These are phyloP conservation scores for Tenthredo amoena DNA, from an alignment of 2,888 invertebrate genomes.

Conservation along the genomic window DNA sequence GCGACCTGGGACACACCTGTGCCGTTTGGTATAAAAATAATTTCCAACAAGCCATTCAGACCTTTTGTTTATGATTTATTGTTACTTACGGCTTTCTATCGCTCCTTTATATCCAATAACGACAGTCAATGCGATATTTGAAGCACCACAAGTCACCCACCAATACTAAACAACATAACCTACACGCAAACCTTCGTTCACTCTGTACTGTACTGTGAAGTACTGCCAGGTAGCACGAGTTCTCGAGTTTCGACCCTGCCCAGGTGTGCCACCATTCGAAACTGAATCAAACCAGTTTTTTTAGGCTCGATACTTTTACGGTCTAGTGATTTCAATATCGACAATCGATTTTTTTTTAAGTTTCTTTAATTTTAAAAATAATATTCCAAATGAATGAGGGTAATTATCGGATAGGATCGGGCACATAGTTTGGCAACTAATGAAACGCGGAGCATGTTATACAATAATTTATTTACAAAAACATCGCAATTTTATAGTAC, in stretches of 20 bases:
- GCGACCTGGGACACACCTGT: slow-evolving; percentile 37
- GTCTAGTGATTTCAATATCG: not conserved
- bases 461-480: slow-evolving; percentile 53
- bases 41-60: not conserved
- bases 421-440: not conserved
- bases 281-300: slow-evolving; percentile 37
- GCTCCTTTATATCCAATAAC: slow-evolving; percentile 46
- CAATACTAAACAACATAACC: slow-evolving; percentile 52
- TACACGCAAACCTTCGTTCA: slow-evolving; percentile 41
- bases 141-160: slow-evolving; percentile 49
- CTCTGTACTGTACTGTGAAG: slow-evolving; percentile 48
- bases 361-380: not conserved
- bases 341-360: slow-evolving; percentile 1
- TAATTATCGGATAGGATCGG: not conserved
- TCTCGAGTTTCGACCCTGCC: slow-evolving; percentile 47
- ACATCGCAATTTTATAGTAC: slow-evolving; percentile 50
- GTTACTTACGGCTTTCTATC: slow-evolving; percentile 23
- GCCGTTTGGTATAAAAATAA: not conserved
- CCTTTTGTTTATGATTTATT: not conserved
- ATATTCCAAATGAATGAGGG: not conserved
- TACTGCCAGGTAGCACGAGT: slow-evolving; percentile 52
- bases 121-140: slow-evolving; percentile 13
- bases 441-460: slow-evolving; percentile 8
- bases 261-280: slow-evolving; percentile 50
- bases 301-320: not conserved